Percentiles rank a stretch among this genome's conserved stretches.
phyloP scores from a whole-genome alignment of 2,797 vertebrate genomes.

The Mormyrops attenuatus region DNA sequence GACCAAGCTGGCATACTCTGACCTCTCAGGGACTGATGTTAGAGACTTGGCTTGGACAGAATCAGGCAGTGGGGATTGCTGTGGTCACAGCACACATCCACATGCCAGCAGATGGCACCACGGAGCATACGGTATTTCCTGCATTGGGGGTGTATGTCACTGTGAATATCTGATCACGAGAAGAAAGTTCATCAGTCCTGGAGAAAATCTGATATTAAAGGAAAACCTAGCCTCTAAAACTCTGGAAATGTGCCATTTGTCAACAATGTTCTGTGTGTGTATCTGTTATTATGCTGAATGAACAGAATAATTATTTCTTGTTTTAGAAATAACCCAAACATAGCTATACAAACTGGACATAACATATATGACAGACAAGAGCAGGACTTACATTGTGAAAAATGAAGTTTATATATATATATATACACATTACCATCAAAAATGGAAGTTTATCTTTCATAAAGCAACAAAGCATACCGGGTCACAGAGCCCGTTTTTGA shows the following conservation, averaged over 20 bases:
- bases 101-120: not conserved
- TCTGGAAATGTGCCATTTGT: not conserved
- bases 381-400: not conserved
- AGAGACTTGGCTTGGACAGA: not conserved
- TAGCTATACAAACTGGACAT: not conserved
- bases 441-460: not conserved
- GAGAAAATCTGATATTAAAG: not conserved
- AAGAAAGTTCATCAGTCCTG: not conserved
- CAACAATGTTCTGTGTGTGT: not conserved
- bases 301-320: not conserved
- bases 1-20: not conserved
- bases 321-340: not conserved
- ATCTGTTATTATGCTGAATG: not conserved
- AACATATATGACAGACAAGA: not conserved
- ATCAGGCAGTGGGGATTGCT: not conserved
- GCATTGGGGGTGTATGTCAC: not conserved
- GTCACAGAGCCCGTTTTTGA: not conserved
- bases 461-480: not conserved
- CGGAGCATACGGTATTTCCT: not conserved
- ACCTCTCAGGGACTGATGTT: not conserved
- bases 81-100: not conserved
- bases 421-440: not conserved
- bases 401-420: conserved; percentile 1
- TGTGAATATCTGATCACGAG: not conserved
- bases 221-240: not conserved